Percentiles rank a stretch among this genome's conserved stretches.
Evolutionary conservation across 1,140 invertebrate genomes (phyloP).

Genomic region (Lasioglossum baleicum): DNA sequence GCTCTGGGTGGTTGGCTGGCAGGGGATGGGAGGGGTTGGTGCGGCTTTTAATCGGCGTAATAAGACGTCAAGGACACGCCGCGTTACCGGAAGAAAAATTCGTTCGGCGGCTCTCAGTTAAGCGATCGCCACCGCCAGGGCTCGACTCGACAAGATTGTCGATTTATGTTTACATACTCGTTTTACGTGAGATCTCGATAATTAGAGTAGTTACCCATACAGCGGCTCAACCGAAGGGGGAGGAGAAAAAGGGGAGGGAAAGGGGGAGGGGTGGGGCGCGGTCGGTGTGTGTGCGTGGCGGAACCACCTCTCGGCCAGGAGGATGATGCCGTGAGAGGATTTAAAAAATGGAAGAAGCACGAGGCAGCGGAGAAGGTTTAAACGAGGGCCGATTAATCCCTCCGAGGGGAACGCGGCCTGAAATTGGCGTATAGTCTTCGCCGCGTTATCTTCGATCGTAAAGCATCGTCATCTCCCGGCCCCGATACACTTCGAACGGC

Average conservation of each 20-base stretch:
- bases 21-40: neutral
- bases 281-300: neutral
- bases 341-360: slow-evolving; percentile 61
- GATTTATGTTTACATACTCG: slow-evolving; percentile 67
- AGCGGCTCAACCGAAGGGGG: neutral
- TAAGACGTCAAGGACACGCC: slow-evolving; percentile 54
- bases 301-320: slow-evolving; percentile 15
- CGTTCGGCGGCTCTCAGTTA: slow-evolving; percentile 48
- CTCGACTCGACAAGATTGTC: slow-evolving; percentile 59
- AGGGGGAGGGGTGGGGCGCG: neutral
- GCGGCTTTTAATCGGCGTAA: slow-evolving; percentile 57
- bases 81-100: slow-evolving; percentile 56
- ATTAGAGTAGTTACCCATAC: slow-evolving; percentile 63
- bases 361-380: slow-evolving; percentile 53
- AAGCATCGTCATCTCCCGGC: slow-evolving; percentile 59
- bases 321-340: slow-evolving; percentile 56
- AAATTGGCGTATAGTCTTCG: slow-evolving; percentile 65
- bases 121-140: slow-evolving; percentile 48
- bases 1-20: neutral
- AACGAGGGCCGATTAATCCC: slow-evolving; percentile 64
- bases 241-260: too few relatives aligned
- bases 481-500: slow-evolving; percentile 53
- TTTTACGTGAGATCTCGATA: slow-evolving; percentile 65
- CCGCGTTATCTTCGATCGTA: slow-evolving; percentile 61
- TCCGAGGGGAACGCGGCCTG: slow-evolving; percentile 54